Conservation (phyloP, 1,140 invertebrate species). For the Cydia amplana region DNA sequence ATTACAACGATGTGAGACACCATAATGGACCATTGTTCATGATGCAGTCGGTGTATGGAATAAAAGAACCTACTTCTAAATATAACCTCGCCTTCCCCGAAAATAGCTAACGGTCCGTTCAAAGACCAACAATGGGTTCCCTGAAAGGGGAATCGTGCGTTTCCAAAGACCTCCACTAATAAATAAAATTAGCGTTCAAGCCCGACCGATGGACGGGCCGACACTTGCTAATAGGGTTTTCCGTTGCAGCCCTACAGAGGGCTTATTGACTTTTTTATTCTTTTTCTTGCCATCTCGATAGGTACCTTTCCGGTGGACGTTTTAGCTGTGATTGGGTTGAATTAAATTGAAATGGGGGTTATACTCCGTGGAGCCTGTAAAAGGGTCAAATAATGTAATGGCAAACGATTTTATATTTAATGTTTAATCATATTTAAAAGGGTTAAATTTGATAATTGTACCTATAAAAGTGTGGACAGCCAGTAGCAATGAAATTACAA, state of each 20-base stretch:
- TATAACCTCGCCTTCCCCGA: not conserved
- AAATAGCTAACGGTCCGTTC: not conserved
- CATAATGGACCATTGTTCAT: too few species aligned
- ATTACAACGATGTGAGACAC: too few species aligned
- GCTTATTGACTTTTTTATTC: slow-evolving; percentile 13
- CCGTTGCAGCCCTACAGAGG: slow-evolving; percentile 14
- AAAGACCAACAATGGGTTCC: not conserved
- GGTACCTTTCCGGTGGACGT: not conserved
- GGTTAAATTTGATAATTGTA: too few species aligned
- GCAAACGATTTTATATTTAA: too few species aligned
- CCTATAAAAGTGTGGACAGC: too few species aligned
- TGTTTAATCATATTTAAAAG: too few species aligned
- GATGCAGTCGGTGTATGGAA: too few species aligned
- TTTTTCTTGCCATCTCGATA: not conserved
- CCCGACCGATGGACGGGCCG: not conserved
- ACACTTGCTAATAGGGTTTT: slow-evolving; percentile 31
- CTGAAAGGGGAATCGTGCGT: slow-evolving; percentile 1
- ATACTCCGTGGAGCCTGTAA: not conserved
- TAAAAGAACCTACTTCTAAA: not conserved
- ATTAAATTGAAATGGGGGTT: not conserved
- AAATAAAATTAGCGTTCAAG: slow-evolving; percentile 11
- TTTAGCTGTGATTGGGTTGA: not conserved
- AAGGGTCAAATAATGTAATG: too few species aligned
- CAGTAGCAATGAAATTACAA: too few species aligned
- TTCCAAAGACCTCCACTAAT: slow-evolving; percentile 5